Conservation (phyloP, 2,113 vertebrate species). For the Aspidoscelis tigris region DNA sequence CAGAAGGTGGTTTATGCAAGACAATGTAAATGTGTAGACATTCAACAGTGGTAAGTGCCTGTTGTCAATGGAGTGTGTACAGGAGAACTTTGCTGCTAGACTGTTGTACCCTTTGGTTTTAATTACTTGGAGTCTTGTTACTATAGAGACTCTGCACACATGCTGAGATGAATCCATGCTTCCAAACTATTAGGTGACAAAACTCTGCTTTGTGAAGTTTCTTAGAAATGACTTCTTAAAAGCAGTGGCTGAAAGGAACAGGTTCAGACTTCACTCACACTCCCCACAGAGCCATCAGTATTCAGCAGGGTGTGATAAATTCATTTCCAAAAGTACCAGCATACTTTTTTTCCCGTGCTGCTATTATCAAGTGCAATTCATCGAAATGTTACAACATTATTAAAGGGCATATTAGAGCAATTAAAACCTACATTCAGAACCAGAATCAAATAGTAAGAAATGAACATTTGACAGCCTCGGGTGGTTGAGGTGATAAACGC, state of each 20-base stretch:
- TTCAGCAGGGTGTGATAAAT: constrained; percentile 15
- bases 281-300: rapidly evolving
- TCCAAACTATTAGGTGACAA: neutral
- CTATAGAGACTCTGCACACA: neutral
- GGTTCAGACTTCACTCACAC: neutral
- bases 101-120: neutral
- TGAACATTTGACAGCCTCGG: constrained; percentile 10
- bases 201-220: neutral
- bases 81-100: neutral
- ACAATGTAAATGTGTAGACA: neutral
- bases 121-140: neutral
- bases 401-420: constrained; percentile 45
- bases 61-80: too few species aligned
- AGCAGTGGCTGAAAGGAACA: neutral
- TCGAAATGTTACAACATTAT: constrained; percentile 33
- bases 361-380: constrained; percentile 21
- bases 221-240: constrained; percentile 16
- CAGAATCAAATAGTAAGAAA: constrained; percentile 36
- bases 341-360: neutral
- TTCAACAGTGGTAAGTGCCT: neutral
- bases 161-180: neutral
- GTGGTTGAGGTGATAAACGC: neutral
- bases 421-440: constrained; percentile 18
- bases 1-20: neutral
- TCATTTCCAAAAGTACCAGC: constrained; percentile 25